Conservation (phyloP, 2,797 vertebrate genomes). For the Pipistrellus kuhlii region DNA sequence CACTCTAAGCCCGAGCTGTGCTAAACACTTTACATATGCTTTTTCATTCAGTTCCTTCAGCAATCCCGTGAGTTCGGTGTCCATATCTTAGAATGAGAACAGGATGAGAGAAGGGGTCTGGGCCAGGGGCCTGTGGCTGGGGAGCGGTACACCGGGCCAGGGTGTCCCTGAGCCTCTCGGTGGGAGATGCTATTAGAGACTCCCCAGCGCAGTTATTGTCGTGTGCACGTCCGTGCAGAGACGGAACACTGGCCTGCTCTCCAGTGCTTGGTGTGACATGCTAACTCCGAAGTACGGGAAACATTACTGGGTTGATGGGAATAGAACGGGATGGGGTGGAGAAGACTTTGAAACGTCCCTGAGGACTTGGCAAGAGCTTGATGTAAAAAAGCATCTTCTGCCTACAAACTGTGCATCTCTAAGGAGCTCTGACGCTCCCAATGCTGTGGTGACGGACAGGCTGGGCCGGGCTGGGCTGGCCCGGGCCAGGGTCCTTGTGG, state of each 20-base stretch:
- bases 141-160: accelerated
- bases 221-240: accelerated
- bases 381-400: conserved; percentile 52
- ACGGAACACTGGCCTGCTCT: background rate
- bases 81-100: background rate
- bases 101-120: background rate
- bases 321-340: background rate
- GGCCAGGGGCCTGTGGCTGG: background rate
- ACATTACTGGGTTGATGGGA: background rate
- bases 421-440: background rate
- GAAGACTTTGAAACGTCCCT: conserved; percentile 27
- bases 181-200: background rate
- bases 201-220: background rate
- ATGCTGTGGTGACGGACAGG: background rate
- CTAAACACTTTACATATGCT: background rate
- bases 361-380: background rate
- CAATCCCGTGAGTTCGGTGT: background rate
- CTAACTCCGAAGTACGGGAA: background rate
- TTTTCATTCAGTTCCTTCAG: background rate
- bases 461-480: accelerated
- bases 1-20: background rate
- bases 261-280: background rate
- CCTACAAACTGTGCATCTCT: background rate
- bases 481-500: no score
- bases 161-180: accelerated